Percentiles rank a stretch among this genome's conserved stretches.
Conservation (phyloP, 1,140 invertebrate species). For the Tetragonula clypearis region DNA sequence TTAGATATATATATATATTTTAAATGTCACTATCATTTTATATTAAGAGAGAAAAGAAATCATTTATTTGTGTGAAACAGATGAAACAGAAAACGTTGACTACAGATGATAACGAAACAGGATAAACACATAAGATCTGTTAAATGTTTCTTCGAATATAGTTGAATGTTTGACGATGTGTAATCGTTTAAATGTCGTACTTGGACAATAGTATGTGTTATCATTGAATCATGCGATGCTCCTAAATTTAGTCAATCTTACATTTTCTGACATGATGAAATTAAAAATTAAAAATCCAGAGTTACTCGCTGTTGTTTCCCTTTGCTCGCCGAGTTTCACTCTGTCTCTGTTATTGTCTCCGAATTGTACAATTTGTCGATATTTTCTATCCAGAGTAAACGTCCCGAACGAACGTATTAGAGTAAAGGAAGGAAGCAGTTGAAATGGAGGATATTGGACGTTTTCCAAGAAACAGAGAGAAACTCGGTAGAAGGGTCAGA, state of each 20-base stretch:
- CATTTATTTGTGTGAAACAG: slow-evolving; percentile 35
- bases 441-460: not conserved
- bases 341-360: not conserved
- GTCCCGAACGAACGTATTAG: too few species aligned
- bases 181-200: slow-evolving; percentile 22
- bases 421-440: too few species aligned
- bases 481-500: slow-evolving; percentile 25
- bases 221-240: slow-evolving; percentile 29
- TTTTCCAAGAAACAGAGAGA: slow-evolving; percentile 46
- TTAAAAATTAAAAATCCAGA: not conserved
- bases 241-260: slow-evolving; percentile 18
- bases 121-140: not conserved
- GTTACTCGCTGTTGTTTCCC: not conserved
- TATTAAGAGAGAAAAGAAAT: not conserved
- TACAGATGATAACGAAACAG: not conserved
- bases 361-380: too few species aligned
- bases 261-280: not conserved
- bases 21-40: slow-evolving; percentile 50
- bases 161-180: not conserved
- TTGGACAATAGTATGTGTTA: slow-evolving; percentile 17
- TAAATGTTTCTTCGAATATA: not conserved
- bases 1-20: slow-evolving; percentile 66
- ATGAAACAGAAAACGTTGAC: not conserved
- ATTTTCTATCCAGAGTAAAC: too few species aligned
- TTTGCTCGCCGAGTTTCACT: slow-evolving; percentile 30